A percentile compares a stretch with the other conserved stretches of the same genome.
Evolutionary conservation across 2,797 vertebrate genomes (phyloP).

Genomic region (Haliaeetus vocifer): DNA sequence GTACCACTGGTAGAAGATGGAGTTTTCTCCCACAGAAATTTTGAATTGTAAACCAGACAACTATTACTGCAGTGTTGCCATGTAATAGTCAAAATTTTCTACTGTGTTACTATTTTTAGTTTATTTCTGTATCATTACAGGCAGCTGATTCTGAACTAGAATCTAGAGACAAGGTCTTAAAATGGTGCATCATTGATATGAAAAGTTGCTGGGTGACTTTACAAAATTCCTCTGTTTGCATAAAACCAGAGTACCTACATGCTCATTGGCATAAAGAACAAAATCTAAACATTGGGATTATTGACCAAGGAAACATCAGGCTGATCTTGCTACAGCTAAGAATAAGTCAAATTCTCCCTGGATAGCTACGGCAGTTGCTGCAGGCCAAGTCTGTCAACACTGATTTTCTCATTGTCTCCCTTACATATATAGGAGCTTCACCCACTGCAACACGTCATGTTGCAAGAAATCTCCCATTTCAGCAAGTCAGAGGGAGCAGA

Average conservation of each 20-base stretch:
- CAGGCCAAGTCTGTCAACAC: neutral
- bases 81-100: neutral
- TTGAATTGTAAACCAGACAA: neutral
- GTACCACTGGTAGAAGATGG: neutral
- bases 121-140: neutral
- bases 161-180: neutral
- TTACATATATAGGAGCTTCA: neutral
- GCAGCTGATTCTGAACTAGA: neutral
- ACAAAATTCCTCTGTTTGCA: neutral
- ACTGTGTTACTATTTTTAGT: neutral
- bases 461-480: slow-evolving; percentile 14
- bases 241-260: neutral
- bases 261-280: neutral
- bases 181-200: neutral
- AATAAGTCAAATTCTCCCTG: neutral
- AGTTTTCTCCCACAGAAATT: neutral
- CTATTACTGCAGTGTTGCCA: neutral
- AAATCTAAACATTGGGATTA: neutral
- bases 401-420: neutral
- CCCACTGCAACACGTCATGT: neutral
- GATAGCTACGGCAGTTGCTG: neutral
- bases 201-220: neutral
- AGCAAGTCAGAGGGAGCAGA: neutral
- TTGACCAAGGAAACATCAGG: neutral
- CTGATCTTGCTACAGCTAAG: neutral